These are phyloP conservation scores for Peromyscus californicus DNA, from an alignment of 2,113 vertebrate species.

Conservation along the genomic window DNA sequence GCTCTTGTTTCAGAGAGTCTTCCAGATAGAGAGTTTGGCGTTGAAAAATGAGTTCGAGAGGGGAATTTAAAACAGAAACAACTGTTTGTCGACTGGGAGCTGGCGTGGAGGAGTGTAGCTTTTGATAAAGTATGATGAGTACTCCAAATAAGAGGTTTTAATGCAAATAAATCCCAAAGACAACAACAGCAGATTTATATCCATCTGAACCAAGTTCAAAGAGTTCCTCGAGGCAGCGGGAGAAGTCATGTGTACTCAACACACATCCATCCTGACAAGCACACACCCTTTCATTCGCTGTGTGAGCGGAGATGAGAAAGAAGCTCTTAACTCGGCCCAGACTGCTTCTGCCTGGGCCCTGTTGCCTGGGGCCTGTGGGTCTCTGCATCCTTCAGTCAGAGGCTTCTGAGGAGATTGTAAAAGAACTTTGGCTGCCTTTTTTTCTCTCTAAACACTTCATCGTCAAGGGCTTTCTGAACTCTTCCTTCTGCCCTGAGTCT, in stretches of 20 bases:
- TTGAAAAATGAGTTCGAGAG: constrained; percentile 56
- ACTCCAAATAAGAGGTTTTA: background rate
- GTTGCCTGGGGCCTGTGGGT: background rate
- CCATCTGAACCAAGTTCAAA: background rate
- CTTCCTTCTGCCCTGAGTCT: background rate
- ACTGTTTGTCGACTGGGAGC: background rate
- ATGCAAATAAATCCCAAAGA: background rate
- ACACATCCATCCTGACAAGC: background rate
- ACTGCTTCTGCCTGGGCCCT: background rate
- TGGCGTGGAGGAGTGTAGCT: background rate
- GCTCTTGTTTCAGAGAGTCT: background rate
- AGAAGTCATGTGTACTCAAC: background rate
- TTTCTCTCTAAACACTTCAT: background rate
- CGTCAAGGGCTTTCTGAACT: constrained; percentile 11
- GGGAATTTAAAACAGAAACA: constrained; percentile 42
- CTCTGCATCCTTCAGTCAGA: background rate
- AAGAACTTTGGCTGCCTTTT: background rate
- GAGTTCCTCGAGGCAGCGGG: background rate
- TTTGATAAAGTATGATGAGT: background rate
- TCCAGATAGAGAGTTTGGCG: background rate
- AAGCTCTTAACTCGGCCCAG: background rate
- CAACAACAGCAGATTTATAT: background rate
- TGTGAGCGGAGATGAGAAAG: background rate
- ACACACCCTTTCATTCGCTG: background rate
- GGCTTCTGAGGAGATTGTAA: background rate